Conservation (phyloP, 1,140 invertebrate genomes). For the Limonius californicus region DNA sequence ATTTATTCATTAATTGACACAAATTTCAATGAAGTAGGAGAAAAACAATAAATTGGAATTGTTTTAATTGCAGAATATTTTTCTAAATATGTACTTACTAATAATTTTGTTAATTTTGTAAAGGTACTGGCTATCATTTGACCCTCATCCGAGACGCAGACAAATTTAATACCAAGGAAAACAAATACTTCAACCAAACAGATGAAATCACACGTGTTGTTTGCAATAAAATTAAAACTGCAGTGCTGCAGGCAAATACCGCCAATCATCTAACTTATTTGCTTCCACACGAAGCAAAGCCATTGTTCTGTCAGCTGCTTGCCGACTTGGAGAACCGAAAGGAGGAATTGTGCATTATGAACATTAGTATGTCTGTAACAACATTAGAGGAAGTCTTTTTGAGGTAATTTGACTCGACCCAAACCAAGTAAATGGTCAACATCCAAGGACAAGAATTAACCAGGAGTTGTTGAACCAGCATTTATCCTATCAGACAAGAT, state of each 20-base stretch:
- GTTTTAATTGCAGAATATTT: too few relatives aligned
- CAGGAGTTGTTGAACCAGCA: too few relatives aligned
- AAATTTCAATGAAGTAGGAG: too few relatives aligned
- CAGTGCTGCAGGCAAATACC: slow-evolving; percentile 50
- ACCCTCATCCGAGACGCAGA: not conserved
- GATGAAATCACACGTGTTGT: not conserved
- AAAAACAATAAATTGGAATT: too few relatives aligned
- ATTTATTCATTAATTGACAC: too few relatives aligned
- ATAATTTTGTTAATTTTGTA: too few relatives aligned
- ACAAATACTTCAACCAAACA: not conserved
- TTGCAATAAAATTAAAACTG: slow-evolving; percentile 44
- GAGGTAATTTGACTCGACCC: slow-evolving; percentile 48
- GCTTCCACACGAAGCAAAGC: slow-evolving; percentile 43
- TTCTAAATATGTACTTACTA: too few relatives aligned
- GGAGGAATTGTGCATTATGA: slow-evolving; percentile 51
- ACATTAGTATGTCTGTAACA: slow-evolving; percentile 59
- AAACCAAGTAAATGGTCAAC: too few relatives aligned
- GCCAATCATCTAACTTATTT: slow-evolving; percentile 48
- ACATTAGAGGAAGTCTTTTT: slow-evolving; percentile 72
- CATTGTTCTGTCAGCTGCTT: slow-evolving; percentile 51
- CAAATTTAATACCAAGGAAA: not conserved
- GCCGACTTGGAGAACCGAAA: slow-evolving; percentile 51
- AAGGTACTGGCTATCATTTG: not conserved
- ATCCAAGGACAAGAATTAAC: too few relatives aligned
- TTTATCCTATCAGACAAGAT: too few relatives aligned